Percentiles rank a stretch among this genome's conserved stretches.
Conservation (phyloP, 2,797 vertebrate genomes). For the Acridotheres tristis region DNA sequence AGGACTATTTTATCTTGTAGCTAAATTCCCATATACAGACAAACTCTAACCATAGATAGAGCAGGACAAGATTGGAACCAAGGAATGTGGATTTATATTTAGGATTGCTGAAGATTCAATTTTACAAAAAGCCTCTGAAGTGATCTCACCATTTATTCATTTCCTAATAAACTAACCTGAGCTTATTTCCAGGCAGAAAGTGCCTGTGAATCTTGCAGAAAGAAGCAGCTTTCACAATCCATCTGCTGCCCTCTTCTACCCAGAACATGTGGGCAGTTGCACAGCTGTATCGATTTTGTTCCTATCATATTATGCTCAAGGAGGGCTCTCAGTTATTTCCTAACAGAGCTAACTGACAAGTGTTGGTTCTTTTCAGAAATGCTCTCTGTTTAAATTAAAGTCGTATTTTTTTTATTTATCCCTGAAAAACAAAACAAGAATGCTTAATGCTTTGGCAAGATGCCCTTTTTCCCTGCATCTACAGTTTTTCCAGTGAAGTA, state of each 20-base stretch:
- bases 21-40: slow-evolving; percentile 67
- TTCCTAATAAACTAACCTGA: slow-evolving; percentile 46
- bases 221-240: not conserved
- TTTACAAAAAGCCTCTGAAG: slow-evolving; percentile 36
- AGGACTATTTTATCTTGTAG: slow-evolving; percentile 66
- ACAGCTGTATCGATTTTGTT: not conserved
- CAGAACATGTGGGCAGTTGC: not conserved
- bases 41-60: slow-evolving; percentile 54
- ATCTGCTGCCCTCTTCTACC: not conserved
- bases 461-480: not conserved
- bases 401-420: not conserved
- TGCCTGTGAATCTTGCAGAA: not conserved
- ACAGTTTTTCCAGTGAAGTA: not conserved
- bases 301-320: not conserved
- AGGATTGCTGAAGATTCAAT: slow-evolving; percentile 53
- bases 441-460: not conserved
- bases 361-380: not conserved
- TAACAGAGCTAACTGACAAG: not conserved
- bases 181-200: slow-evolving; percentile 9
- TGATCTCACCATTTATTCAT: slow-evolving; percentile 33
- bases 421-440: not conserved
- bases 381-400: not conserved
- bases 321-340: not conserved
- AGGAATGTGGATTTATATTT: slow-evolving; percentile 61
- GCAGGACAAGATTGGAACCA: slow-evolving; percentile 39